Conservation (phyloP, 2,113 vertebrate species). For the Aleadryas rufinucha region DNA sequence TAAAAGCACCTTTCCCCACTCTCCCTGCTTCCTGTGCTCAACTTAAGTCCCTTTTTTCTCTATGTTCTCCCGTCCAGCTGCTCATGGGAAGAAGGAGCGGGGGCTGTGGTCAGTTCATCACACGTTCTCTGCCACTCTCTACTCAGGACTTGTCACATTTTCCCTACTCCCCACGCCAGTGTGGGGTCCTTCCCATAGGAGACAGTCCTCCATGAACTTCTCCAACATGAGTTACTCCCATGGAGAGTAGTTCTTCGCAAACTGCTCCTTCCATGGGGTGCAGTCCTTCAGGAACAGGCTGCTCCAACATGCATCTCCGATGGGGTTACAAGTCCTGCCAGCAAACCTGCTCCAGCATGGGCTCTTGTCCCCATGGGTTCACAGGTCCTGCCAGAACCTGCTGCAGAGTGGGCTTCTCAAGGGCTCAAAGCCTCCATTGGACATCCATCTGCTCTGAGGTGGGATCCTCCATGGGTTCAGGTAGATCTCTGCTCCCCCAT, state of each 20-base stretch:
- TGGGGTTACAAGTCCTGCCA: background rate
- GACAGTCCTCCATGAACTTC: background rate
- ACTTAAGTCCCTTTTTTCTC: background rate
- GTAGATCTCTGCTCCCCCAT: background rate
- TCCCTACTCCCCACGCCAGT: background rate
- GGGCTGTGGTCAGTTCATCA: no score
- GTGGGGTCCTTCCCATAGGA: background rate
- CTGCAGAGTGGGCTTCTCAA: background rate
- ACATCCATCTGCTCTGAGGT: background rate
- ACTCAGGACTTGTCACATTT: background rate
- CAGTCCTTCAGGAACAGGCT: background rate
- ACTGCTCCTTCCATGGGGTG: background rate
- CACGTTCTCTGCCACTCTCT: fast-evolving
- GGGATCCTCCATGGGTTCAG: no score
- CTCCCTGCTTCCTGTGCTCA: no score
- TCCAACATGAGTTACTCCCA: background rate
- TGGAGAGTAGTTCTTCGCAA: background rate
- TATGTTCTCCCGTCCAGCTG: fast-evolving
- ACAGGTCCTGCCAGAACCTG: background rate
- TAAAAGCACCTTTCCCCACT: background rate
- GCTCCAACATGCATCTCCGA: fast-evolving
- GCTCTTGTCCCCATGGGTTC: background rate
- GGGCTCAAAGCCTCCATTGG: background rate
- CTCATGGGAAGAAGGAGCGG: background rate
- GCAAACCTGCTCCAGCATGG: background rate